Evolutionary conservation across 2,797 vertebrate species (phyloP), one percentile per base, ranked within the genome.

Genomic region (Gambelia wislizenii): DNA sequence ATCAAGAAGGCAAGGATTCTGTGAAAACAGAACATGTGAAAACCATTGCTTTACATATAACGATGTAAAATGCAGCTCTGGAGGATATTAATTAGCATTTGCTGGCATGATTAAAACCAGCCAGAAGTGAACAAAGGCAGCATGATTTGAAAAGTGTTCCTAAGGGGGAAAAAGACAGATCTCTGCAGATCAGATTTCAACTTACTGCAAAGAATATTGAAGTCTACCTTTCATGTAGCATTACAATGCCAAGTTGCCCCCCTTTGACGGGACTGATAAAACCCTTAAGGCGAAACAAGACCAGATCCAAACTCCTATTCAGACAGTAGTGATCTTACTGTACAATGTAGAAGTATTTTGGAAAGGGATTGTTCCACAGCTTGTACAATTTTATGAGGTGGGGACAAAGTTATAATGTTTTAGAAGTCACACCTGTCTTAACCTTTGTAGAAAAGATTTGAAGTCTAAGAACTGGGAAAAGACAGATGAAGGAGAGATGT

Each of bases 61-160:
- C 59, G 56, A 56, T 72, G 44, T 74, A 56, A 36, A 79, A 47
- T 54, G 25, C n/a, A 20, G 54, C 25, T 39, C 54, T 61, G 22
- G 33, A 20, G 22, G 42, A n/a, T 36, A 13, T 42, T 54, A 54
- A 88, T 90, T 79, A 86, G 33, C 13, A 47, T 80, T 86, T 85
- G 39, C 39, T 56, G 84, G 72, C 33, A 77, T 80, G 91, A 83
- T 83, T 88, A 77, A 90, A 92, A 69, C 79, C 87, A 92, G 30
- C 6, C 86, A 75, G 79, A 80, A 90, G 44, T 83, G 52, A 20
- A 61, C 20, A 70, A 86, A 86, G 52, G 78, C 33, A 27, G 16
- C 42, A 49, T 78, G 64, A 33, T 83, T 79, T 86, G 74, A 39
- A 78, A 67, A n/a, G 44, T 59, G 52, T 78, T 88, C 70, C 54